Conservation (phyloP, 2,797 vertebrate species). For the Limosa lapponica region DNA sequence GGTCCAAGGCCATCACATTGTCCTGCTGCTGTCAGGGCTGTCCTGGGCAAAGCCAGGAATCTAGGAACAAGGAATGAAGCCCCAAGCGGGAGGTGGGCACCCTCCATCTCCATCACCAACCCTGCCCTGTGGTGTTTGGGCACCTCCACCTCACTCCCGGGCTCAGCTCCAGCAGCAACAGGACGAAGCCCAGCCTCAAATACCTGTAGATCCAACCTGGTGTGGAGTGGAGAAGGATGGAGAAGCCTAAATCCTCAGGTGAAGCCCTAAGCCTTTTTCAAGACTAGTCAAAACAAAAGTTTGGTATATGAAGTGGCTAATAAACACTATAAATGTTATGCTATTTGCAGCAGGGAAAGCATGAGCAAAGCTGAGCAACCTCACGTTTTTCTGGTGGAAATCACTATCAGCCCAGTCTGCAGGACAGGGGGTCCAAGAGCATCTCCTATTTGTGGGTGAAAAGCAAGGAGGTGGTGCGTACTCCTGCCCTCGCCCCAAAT, state of each 20-base stretch:
- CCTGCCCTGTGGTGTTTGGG: rapidly evolving
- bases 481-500: background rate
- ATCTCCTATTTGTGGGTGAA: background rate
- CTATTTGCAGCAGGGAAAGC: background rate
- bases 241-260: background rate
- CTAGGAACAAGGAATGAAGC: background rate
- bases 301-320: background rate
- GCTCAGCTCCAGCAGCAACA: background rate
- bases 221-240: background rate
- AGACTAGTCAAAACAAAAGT: background rate
- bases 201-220: background rate
- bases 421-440: background rate
- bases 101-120: background rate
- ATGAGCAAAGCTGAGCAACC: background rate
- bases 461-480: background rate
- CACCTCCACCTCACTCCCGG: background rate
- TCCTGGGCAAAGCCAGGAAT: background rate
- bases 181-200: background rate
- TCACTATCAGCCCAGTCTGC: background rate
- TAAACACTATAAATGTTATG: rapidly evolving
- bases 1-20: background rate
- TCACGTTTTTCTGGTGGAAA: background rate
- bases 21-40: background rate
- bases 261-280: background rate
- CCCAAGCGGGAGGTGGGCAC: background rate